These are phyloP conservation scores for Stylophora pistillata DNA, from an alignment of 64 coral and sea anemone species.

Conservation along the genomic window DNA sequence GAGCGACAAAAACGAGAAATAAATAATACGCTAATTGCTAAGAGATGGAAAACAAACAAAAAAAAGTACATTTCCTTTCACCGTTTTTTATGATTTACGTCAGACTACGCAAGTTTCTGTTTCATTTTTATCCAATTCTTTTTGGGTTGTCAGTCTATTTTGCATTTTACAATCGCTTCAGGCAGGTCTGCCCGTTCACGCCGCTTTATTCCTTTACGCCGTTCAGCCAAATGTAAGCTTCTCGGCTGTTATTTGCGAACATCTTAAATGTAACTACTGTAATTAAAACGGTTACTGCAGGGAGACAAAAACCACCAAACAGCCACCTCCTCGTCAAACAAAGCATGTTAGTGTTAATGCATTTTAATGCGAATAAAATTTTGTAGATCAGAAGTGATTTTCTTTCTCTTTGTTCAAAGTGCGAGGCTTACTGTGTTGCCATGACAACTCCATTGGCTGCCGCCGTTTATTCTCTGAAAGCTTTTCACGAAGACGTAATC, in stretches of 20 bases:
- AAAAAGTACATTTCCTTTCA: too few relatives aligned
- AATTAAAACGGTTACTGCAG: not conserved
- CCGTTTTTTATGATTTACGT: too few relatives aligned
- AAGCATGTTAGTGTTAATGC: not conserved
- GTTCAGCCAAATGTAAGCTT: not conserved
- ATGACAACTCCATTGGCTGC: not conserved
- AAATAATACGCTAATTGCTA: too few relatives aligned
- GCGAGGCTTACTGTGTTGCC: not conserved
- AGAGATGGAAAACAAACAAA: too few relatives aligned
- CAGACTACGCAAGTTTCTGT: too few relatives aligned
- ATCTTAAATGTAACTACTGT: not conserved
- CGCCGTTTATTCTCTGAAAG: not conserved
- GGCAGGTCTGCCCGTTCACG: not conserved
- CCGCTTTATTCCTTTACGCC: not conserved
- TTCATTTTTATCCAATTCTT: not conserved
- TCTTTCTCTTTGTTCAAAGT: not conserved
- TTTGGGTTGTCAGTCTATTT: not conserved
- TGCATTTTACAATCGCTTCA: not conserved
- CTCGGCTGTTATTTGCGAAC: not conserved
- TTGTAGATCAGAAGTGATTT: not conserved
- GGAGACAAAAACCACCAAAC: not conserved
- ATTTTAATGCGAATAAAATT: slow-evolving; percentile 12
- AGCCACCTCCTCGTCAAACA: not conserved
- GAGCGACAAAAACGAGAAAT: too few relatives aligned
- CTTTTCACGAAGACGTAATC: not conserved